A percentile compares a stretch with the other conserved stretches of the same genome.
Evolutionary conservation across 2,888 invertebrate species (phyloP).

Genomic region (Pyralis farinalis): DNA sequence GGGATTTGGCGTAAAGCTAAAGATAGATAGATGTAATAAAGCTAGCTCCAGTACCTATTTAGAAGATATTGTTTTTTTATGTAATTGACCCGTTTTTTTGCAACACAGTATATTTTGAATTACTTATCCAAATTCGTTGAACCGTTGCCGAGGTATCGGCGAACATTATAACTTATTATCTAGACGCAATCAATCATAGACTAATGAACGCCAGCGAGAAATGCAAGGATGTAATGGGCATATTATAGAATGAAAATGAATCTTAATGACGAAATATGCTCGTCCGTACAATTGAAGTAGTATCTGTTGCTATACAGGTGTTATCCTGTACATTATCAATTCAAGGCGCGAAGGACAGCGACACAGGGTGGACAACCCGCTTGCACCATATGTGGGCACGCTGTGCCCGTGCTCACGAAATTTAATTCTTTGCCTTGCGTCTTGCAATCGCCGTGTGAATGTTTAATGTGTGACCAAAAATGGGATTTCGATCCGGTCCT

Average conservation of each 20-base stretch:
- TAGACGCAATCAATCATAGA: too few relatives aligned
- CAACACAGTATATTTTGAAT: too few relatives aligned
- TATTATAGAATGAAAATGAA: constrained; percentile 6
- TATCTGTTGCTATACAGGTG: constrained; percentile 52
- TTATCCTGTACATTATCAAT: constrained; percentile 65
- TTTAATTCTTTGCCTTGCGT: not conserved
- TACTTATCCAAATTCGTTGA: too few relatives aligned
- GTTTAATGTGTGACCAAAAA: not conserved
- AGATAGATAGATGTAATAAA: too few relatives aligned
- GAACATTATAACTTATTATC: too few relatives aligned
- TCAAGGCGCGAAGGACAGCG: constrained; percentile 34
- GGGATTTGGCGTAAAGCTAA: too few relatives aligned
- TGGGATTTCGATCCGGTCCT: not conserved
- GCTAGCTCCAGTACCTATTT: too few relatives aligned
- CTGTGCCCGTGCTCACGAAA: constrained; percentile 3
- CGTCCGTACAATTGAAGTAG: constrained; percentile 10
- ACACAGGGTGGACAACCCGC: constrained; percentile 26
- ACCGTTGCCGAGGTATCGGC: too few relatives aligned
- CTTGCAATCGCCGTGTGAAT: not conserved
- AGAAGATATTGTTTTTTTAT: too few relatives aligned
- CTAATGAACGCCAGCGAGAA: too few relatives aligned
- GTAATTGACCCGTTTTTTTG: too few relatives aligned
- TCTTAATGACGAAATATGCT: constrained; percentile 9
- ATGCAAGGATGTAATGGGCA: constrained; percentile 4
- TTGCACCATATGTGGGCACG: constrained; percentile 30